A percentile compares a stretch with the other conserved stretches of the same genome.
phyloP scores from a whole-genome alignment of 2,113 vertebrate species.

The Natator depressus region DNA sequence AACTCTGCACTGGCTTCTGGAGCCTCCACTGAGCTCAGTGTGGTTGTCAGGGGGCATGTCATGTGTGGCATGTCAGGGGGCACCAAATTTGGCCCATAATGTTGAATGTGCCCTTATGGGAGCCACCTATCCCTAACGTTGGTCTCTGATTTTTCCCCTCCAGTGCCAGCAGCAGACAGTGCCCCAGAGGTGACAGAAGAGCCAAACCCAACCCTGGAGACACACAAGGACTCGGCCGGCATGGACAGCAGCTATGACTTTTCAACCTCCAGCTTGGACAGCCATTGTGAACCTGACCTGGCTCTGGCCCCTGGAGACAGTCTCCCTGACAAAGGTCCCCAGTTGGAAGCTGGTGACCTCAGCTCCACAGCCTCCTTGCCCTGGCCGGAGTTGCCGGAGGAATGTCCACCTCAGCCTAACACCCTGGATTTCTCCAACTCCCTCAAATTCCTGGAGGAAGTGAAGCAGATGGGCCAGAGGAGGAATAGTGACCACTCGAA shows the following conservation, averaged over 20 bases:
- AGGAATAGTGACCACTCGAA: rapidly evolving
- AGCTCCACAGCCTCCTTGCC: neutral
- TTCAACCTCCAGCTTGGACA: neutral
- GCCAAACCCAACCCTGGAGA: rapidly evolving
- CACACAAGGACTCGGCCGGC: rapidly evolving
- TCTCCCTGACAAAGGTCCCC: rapidly evolving
- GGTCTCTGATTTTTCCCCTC: neutral
- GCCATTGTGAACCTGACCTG: rapidly evolving
- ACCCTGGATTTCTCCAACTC: slow-evolving; percentile 51
- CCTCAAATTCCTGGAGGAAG: neutral
- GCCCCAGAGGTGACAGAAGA: neutral
- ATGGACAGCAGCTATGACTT: rapidly evolving
- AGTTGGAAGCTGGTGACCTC: rapidly evolving
- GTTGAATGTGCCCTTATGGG: rapidly evolving
- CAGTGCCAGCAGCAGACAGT: neutral
- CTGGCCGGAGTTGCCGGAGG: neutral
- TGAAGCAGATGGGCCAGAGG: neutral
- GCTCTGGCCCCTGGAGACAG: rapidly evolving
- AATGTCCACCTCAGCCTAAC: slow-evolving; percentile 18
- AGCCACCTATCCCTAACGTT: neutral
- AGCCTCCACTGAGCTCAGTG: neutral
- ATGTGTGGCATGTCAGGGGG: neutral
- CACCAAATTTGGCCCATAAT: neutral
- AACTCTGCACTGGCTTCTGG: neutral
- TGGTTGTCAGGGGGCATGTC: no score